A percentile compares a stretch with the other conserved stretches of the same genome.
Evolutionary conservation across 2,113 vertebrate species (phyloP).

Genomic region (Notiomystis cincta): DNA sequence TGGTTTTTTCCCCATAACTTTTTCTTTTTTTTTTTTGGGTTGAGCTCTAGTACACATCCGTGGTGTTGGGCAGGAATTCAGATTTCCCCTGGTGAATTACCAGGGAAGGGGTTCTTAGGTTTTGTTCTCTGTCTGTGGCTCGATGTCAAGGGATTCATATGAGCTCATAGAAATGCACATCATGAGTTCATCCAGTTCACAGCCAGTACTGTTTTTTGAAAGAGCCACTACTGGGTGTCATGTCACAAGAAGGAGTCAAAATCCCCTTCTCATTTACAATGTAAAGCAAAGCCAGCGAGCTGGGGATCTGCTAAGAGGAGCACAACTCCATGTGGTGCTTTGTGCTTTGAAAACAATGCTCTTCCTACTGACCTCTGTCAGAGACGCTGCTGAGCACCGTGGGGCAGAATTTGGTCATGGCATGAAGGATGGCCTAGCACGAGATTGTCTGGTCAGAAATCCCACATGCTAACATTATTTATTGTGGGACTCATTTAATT

Average conservation of each 20-base stretch:
- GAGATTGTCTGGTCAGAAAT: not conserved
- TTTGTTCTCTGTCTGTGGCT: slow-evolving; percentile 33
- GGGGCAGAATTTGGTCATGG: not conserved
- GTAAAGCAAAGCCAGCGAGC: not conserved
- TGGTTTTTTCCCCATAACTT: not conserved
- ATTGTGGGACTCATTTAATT: not conserved
- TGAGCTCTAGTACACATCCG: not conserved
- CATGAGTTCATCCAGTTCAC: not conserved
- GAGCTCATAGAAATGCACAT: not conserved
- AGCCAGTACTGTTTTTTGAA: not conserved
- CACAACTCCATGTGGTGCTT: not conserved
- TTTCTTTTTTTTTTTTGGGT: not conserved
- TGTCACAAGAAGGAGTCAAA: not conserved
- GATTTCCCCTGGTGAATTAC: slow-evolving; percentile 61
- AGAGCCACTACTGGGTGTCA: not conserved
- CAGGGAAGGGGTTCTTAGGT: not conserved
- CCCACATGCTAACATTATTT: not conserved
- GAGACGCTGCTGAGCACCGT: rapidly evolving
- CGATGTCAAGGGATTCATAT: not conserved
- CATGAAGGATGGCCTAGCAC: not conserved
- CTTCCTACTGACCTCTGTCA: not conserved
- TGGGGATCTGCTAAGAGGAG: not conserved
- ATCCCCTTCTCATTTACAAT: slow-evolving; percentile 1
- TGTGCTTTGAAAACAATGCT: not conserved
- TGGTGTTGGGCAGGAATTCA: slow-evolving; percentile 63